Conservation (phyloP, 2,888 invertebrate species). For the Operophtera brumata region DNA sequence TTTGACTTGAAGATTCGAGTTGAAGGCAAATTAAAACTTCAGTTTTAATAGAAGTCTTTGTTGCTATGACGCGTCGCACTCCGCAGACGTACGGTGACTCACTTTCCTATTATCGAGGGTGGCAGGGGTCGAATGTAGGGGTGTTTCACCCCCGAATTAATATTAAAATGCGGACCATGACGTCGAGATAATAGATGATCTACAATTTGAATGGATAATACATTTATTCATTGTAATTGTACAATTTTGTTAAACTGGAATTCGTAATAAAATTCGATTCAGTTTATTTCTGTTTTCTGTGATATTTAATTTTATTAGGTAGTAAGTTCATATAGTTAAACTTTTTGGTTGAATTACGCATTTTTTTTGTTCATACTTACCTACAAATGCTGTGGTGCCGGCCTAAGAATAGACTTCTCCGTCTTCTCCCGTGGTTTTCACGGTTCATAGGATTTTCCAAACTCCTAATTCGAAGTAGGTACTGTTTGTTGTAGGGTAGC, state of each 20-base stretch:
- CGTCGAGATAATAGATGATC: constrained; percentile 56
- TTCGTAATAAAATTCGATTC: constrained; percentile 1
- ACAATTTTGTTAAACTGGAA: neutral
- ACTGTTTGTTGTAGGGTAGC: constrained; percentile 26
- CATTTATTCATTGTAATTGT: constrained; percentile 24
- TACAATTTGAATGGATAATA: constrained; percentile 52
- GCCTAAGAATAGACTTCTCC: too few relatives aligned
- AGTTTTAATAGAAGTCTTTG: too few relatives aligned
- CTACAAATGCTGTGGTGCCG: too few relatives aligned
- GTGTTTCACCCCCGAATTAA: constrained; percentile 50
- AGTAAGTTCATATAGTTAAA: too few relatives aligned
- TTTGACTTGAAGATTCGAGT: too few relatives aligned
- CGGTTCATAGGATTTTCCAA: constrained; percentile 16
- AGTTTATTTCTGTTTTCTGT: too few relatives aligned
- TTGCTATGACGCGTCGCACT: constrained; percentile 9
- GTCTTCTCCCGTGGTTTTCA: too few relatives aligned
- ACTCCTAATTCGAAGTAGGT: constrained; percentile 16
- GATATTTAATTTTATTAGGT: too few relatives aligned
- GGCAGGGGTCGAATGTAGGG: constrained; percentile 47
- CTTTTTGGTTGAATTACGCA: too few relatives aligned
- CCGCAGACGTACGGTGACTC: constrained; percentile 46
- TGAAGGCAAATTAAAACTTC: too few relatives aligned
- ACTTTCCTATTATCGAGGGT: constrained; percentile 56
- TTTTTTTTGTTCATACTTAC: too few relatives aligned
- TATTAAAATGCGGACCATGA: constrained; percentile 64